Conservation (phyloP, 2,888 invertebrate species). For the Drosophila neutralis region DNA sequence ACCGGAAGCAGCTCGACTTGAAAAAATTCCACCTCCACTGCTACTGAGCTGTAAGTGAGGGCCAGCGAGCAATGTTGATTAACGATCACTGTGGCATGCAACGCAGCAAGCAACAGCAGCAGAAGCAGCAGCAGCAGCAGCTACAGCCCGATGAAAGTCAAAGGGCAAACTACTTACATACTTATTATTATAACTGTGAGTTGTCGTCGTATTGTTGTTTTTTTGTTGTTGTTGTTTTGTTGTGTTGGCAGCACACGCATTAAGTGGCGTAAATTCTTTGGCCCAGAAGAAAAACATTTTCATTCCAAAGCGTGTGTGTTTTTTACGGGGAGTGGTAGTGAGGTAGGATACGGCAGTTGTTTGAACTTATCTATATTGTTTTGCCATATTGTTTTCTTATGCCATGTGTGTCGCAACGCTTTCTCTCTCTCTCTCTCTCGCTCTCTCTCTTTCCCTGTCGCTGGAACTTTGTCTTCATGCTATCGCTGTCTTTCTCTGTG, state of each 20-base stretch:
- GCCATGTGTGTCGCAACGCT: constrained; percentile 70
- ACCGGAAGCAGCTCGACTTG: constrained; percentile 47
- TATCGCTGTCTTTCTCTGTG: constrained; percentile 12
- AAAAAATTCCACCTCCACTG: constrained; percentile 16
- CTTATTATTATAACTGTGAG: constrained; percentile 51
- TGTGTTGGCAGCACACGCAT: constrained; percentile 49
- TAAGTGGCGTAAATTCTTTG: constrained; percentile 69
- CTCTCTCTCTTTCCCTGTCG: constrained; percentile 2
- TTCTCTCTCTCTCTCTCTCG: constrained; percentile 3
- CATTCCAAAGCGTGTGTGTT: constrained; percentile 67
- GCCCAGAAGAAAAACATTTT: constrained; percentile 73
- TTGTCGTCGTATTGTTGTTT: constrained; percentile 33
- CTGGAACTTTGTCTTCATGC: neutral
- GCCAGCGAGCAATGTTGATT: constrained; percentile 50
- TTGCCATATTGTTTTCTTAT: constrained; percentile 81
- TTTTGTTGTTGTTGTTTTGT: neutral
- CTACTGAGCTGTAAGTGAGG: constrained; percentile 17
- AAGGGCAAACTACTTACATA: constrained; percentile 36
- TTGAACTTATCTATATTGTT: constrained; percentile 82
- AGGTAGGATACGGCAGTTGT: constrained; percentile 61
- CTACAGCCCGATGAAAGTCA: constrained; percentile 32
- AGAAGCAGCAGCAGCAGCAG: neutral
- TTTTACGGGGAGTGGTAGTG: neutral
- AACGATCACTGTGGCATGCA: constrained; percentile 58
- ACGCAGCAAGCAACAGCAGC: neutral